phyloP scores from a whole-genome alignment of 2,113 vertebrate genomes.

The Poeciliopsis occidentalis region DNA sequence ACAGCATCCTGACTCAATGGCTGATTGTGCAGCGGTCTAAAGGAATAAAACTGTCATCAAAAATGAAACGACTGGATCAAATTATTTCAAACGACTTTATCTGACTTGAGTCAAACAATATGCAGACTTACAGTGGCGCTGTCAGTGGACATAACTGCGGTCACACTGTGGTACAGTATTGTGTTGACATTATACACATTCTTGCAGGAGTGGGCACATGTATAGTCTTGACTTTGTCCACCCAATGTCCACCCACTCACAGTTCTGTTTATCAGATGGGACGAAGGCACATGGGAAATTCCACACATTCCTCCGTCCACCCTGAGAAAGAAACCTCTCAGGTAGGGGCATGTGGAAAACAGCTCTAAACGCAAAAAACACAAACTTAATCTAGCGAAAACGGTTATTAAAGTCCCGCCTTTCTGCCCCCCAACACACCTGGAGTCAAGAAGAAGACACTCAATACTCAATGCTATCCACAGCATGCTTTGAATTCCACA shows the following conservation, averaged over 20 bases:
- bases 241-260: conserved; percentile 27
- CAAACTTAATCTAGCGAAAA: conserved; percentile 13
- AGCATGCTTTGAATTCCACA: conserved; percentile 67
- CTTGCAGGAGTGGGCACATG: conserved; percentile 63
- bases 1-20: conserved; percentile 59
- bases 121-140: conserved; percentile 20
- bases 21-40: conserved; percentile 48
- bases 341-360: conserved; percentile 19
- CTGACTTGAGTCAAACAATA: conserved; percentile 27
- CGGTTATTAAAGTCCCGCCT: conserved; percentile 5
- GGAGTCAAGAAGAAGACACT: not conserved
- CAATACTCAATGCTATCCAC: conserved; percentile 40
- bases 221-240: conserved; percentile 54
- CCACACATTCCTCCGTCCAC: conserved; percentile 73
- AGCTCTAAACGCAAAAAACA: conserved; percentile 1
- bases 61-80: conserved; percentile 21
- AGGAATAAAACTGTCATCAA: conserved; percentile 57
- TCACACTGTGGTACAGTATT: not conserved
- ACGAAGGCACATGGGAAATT: conserved; percentile 72
- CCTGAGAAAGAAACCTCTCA: conserved; percentile 48
- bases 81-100: conserved; percentile 39
- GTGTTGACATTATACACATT: conserved; percentile 59
- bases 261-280: conserved; percentile 69
- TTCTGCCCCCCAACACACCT: conserved; percentile 1
- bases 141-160: conserved; percentile 28